Conservation (phyloP, 2,888 invertebrate genomes). For the Molorchus minor region DNA sequence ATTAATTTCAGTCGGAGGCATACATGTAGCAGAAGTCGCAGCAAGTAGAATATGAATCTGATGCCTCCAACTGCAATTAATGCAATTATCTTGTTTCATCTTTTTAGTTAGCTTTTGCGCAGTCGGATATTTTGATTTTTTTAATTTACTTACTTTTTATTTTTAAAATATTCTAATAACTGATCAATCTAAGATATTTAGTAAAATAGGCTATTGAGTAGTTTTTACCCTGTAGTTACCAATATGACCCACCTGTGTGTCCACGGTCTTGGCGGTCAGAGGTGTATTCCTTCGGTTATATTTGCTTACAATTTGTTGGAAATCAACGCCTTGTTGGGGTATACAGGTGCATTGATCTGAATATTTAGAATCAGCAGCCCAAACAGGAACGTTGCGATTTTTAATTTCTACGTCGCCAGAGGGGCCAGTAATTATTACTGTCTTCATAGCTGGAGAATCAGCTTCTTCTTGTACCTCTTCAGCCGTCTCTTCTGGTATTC, state of each 20-base stretch:
- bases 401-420: constrained; percentile 53
- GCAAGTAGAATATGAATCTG: too few relatives aligned
- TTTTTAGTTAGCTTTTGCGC: too few relatives aligned
- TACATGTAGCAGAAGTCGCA: too few relatives aligned
- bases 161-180: too few relatives aligned
- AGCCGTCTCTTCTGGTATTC: constrained; percentile 55
- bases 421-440: constrained; percentile 49
- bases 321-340: constrained; percentile 49
- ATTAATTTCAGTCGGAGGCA: too few relatives aligned
- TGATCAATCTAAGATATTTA: too few relatives aligned
- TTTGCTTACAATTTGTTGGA: constrained; percentile 56
- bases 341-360: constrained; percentile 56
- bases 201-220: too few relatives aligned
- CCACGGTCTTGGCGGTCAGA: constrained; percentile 5
- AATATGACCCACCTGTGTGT: background rate
- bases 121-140: too few relatives aligned
- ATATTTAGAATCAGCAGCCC: constrained; percentile 45
- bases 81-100: too few relatives aligned
- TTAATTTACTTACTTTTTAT: too few relatives aligned
- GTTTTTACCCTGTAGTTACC: too few relatives aligned
- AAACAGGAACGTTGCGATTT: constrained; percentile 42
- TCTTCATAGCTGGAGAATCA: constrained; percentile 44
- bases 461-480: constrained; percentile 48
- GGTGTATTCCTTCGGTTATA: constrained; percentile 30
- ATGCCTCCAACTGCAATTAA: too few relatives aligned